Percentiles rank a stretch among this genome's conserved stretches.
These are phyloP conservation scores for Ammospiza maritima DNA, from an alignment of 2,797 vertebrate genomes.

Conservation along the genomic window DNA sequence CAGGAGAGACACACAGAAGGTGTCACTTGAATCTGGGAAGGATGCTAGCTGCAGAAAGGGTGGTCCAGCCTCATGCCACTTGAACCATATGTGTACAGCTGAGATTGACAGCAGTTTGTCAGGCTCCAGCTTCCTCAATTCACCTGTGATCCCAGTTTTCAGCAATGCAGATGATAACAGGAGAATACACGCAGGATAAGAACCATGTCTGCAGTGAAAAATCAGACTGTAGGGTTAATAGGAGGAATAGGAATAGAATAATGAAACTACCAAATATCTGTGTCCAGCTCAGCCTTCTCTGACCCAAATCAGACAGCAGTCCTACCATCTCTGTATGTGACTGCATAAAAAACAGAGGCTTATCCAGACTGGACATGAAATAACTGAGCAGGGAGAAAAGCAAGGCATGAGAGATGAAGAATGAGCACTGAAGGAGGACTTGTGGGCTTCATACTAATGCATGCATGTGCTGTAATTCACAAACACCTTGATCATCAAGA, in stretches of 20 bases:
- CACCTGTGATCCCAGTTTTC: neutral
- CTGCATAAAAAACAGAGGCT: neutral
- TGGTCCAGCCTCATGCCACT: neutral
- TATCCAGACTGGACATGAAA: neutral
- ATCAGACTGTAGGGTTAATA: rapidly evolving
- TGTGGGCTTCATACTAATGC: neutral
- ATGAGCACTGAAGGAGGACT: neutral
- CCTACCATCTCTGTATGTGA: neutral
- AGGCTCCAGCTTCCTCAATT: neutral
- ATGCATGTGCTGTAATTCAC: neutral
- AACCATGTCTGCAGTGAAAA: neutral
- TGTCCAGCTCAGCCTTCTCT: neutral
- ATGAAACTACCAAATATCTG: neutral
- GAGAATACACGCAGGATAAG: neutral
- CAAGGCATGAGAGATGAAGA: neutral
- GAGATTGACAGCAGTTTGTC: neutral
- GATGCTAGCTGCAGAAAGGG: neutral
- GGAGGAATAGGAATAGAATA: neutral
- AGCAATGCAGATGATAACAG: neutral
- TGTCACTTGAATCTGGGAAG: neutral
- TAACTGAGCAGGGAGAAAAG: neutral
- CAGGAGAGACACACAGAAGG: neutral
- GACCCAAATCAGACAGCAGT: neutral
- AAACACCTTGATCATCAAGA: neutral
- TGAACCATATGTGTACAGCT: rapidly evolving